These are phyloP conservation scores for Blera fallax DNA, from an alignment of 2,888 invertebrate species.

Conservation along the genomic window DNA sequence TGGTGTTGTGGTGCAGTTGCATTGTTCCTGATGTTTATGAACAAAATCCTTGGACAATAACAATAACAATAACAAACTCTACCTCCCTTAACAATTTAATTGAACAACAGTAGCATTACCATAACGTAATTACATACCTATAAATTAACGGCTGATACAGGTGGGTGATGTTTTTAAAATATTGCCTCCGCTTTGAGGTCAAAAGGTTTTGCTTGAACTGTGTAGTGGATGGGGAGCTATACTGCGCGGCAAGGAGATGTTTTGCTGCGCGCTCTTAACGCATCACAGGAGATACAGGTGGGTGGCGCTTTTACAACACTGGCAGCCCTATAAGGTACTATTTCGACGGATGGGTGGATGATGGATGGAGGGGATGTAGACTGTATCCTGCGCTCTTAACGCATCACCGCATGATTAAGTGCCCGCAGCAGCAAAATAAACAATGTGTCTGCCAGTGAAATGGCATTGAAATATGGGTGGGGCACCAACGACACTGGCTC, in stretches of 20 bases:
- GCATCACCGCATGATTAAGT: slow-evolving; percentile 41
- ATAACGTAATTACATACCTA: slow-evolving; percentile 9
- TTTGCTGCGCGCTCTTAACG: no score
- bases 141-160: slow-evolving; percentile 39
- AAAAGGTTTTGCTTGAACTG: neutral
- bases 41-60: slow-evolving; percentile 39
- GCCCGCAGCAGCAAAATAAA: neutral
- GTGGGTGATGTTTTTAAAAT: neutral
- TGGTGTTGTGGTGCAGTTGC: neutral
- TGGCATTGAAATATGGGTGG: neutral
- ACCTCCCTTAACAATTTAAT: slow-evolving; percentile 23
- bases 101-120: slow-evolving; percentile 34
- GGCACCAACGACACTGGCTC: neutral
- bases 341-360: no score
- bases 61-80: slow-evolving; percentile 6
- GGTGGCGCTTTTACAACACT: no score
- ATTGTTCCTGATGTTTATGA: neutral
- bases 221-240: neutral
- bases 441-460: neutral
- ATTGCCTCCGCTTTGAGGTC: neutral
- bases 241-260: no score
- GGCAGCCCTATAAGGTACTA: no score
- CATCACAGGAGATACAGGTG: no score
- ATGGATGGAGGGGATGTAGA: neutral
- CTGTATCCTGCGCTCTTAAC: slow-evolving; percentile 7